Percentiles rank a stretch among this genome's conserved stretches.
Conservation (phyloP, 2,888 invertebrate species). For the Leucophora obtusa region DNA sequence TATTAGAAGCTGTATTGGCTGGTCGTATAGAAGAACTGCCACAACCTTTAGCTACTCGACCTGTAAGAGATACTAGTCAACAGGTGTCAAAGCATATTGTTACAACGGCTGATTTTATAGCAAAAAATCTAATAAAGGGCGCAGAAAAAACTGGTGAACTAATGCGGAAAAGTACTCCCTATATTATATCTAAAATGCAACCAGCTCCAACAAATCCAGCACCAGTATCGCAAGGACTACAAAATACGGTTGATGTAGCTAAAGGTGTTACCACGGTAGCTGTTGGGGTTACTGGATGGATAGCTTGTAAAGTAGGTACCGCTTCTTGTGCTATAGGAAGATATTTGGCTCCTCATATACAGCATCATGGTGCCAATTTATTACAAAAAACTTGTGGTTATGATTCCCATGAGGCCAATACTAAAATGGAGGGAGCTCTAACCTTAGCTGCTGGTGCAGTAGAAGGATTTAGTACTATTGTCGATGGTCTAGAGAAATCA, state of each 20-base stretch:
- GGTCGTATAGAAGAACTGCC: conserved; percentile 78
- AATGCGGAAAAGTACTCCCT: conserved; percentile 82
- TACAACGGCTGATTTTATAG: conserved; percentile 83
- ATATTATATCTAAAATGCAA: conserved; percentile 81
- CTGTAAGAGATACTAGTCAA: conserved; percentile 70
- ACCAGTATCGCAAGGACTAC: conserved; percentile 79
- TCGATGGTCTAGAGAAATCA: conserved; percentile 85
- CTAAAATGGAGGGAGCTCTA: conserved; percentile 81
- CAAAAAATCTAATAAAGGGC: conserved; percentile 83
- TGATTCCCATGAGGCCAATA: conserved; percentile 80
- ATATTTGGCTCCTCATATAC: conserved; percentile 84
- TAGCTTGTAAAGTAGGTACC: conserved; percentile 82
- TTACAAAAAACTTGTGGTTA: conserved; percentile 81
- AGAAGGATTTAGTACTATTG: conserved; percentile 85
- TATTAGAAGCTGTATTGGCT: conserved; percentile 82
- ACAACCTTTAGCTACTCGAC: conserved; percentile 63
- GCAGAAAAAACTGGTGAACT: conserved; percentile 83
- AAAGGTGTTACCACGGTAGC: conserved; percentile 84
- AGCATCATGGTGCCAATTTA: conserved; percentile 82
- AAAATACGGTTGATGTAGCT: conserved; percentile 82
- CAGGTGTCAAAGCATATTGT: conserved; percentile 76
- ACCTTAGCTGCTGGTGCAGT: conserved; percentile 86
- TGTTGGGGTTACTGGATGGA: conserved; percentile 83
- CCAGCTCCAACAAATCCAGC: conserved; percentile 78
- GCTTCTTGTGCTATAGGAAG: conserved; percentile 84